Evolutionary conservation across 2,888 invertebrate genomes (phyloP), one percentile per base, ranked within the genome.

Genomic region (Himalopsyche anomala): DNA sequence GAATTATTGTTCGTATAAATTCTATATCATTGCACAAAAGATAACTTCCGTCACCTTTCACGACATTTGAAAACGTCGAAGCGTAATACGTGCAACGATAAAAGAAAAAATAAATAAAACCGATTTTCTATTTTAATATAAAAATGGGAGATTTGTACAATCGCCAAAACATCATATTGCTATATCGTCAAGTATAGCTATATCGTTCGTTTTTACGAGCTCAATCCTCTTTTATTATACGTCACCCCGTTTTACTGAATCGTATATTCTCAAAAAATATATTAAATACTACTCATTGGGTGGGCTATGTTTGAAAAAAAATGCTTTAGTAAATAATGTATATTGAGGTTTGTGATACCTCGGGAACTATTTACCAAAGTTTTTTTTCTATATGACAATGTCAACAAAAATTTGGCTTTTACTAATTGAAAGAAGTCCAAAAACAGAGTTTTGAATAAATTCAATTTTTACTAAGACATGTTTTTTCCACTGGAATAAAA

Each of bases 121-220:
- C 62, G 62, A 62, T 62, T 62, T 62, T 62, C 62, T 62, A 62
- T 62, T 62, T 62, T 62, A 62, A 62, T 62, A 62, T 28, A 62
- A 62, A 62, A 62, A 62, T 62, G 62, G 28, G 19, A 62, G 62
- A 62, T 62, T 62, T 62, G 62, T 62, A 19, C 62, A 19, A 19
- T 62, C 62, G 62, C 62, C 62, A 62, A 62, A 62, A 62, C 62
- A 62, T 62, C 62, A 62, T 19, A 62, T 62, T 11, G 62, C 62
- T 62, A 28, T 62, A 62, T 62, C 62, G 62, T 19, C 19, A 28
- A 19, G 62, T 62, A 62, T 62, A 9, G 62, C 19, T 19, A 62
- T 62, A 62, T 62, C 62, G 62, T 62, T 62, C 8, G 19, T 28
- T 62, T 62, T 62, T 62, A 62, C 62, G 62, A 62, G 62, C 28